Percentiles rank a stretch among this genome's conserved stretches.
These are phyloP conservation scores for Liopterus haemorrhoidalis DNA, from an alignment of 2,888 invertebrate genomes.

Conservation along the genomic window DNA sequence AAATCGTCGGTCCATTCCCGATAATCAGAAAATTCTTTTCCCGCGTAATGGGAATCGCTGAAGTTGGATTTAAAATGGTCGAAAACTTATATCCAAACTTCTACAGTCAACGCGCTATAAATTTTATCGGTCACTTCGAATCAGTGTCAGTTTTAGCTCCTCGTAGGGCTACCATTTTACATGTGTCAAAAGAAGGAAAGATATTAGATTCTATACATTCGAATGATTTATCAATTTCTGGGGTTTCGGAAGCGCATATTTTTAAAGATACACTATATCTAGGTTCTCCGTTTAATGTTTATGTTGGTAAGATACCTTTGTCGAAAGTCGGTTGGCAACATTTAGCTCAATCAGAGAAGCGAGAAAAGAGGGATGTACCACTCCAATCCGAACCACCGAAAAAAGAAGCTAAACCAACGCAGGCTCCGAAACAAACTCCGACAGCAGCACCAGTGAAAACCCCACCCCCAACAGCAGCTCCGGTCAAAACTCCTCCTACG, in stretches of 20 bases:
- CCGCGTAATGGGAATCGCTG: slow-evolving; percentile 54
- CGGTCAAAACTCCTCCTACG: no score
- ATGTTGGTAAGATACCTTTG: slow-evolving; percentile 58
- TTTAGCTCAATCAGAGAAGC: slow-evolving; percentile 28
- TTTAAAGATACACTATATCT: slow-evolving; percentile 59
- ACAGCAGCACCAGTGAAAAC: slow-evolving; percentile 13
- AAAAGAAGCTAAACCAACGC: slow-evolving; percentile 31
- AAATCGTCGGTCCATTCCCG: slow-evolving; percentile 57
- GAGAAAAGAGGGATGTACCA: slow-evolving; percentile 19
- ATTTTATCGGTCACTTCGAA: slow-evolving; percentile 65
- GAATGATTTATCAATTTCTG: slow-evolving; percentile 50
- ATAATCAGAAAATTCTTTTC: slow-evolving; percentile 58
- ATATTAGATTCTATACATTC: slow-evolving; percentile 63
- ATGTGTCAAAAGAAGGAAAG: slow-evolving; percentile 66
- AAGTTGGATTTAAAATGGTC: slow-evolving; percentile 58
- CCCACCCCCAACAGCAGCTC: slow-evolving; percentile 7
- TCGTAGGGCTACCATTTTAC: slow-evolving; percentile 53
- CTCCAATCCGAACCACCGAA: slow-evolving; percentile 33
- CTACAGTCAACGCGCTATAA: slow-evolving; percentile 55
- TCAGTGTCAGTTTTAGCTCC: slow-evolving; percentile 44
- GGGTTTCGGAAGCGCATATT: slow-evolving; percentile 62
- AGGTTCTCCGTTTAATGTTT: slow-evolving; percentile 64
- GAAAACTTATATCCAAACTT: slow-evolving; percentile 62
- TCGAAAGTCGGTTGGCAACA: slow-evolving; percentile 46
- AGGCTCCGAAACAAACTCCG: slow-evolving; percentile 27